Evolutionary conservation across 2,797 vertebrate genomes (phyloP), one percentile per base, ranked within the genome.

Genomic region (Ibycter americanus): DNA sequence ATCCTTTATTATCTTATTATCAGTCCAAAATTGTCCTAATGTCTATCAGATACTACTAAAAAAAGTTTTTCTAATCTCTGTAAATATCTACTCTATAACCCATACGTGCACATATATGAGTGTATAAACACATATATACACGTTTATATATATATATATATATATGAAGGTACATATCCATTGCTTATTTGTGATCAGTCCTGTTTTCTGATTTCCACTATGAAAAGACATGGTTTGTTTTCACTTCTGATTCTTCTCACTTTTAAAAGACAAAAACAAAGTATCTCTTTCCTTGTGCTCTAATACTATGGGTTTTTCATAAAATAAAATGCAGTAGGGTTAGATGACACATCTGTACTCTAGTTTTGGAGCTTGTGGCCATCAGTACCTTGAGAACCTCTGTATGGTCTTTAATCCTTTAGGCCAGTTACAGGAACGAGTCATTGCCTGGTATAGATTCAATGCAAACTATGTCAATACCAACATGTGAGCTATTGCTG

Each of bases 71-170:
- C 0, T 51, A 26, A 20, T 32, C 9, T 44, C 5, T 34, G 9
- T n/a, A 74, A 51, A 54, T 31, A 74, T 8, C 34, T 52, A 27
- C 26, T 86, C 8, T 80, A 20, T 31, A 80, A 38, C 12, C 4
- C 2, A 2, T 40, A 27, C 18, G 3, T 73, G 8, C 3, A 23
- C 4, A 47, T 17, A 58, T 25, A 31, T 15, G 4, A n/a, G 2
- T 36, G 4, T 19, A 62, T 65, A 65, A 38, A 36, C 3, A 29
- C 6, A 44, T 7, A 36, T 27, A 15, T n/a, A n/a, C n/a, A n/a
- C n/a, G n/a, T n/a, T n/a, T n/a, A n/a, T n/a, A 11, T n/a, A 26
- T 31, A 20, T 10, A n/a, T 22, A 51, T 27, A 42, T 25, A 22
- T 34, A 29, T 25, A 31, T 11, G 16, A 68, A 65, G 6, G 20